Percentiles rank a stretch among this genome's conserved stretches.
phyloP scores from a whole-genome alignment of 2,888 invertebrate genomes.

The Nemurella pictetii region DNA sequence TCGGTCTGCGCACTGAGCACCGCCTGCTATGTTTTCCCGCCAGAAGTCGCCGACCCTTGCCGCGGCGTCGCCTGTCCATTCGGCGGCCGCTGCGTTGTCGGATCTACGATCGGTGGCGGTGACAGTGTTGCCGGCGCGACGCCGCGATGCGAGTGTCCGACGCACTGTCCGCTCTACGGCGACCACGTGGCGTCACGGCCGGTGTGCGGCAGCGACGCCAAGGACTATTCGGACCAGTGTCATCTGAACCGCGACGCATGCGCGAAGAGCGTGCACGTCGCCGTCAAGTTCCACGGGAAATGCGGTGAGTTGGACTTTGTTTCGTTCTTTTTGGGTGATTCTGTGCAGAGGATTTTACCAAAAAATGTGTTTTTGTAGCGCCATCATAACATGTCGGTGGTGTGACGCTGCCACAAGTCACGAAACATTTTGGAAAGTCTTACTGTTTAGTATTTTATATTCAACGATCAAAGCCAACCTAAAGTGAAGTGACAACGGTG shows the following conservation, averaged over 20 bases:
- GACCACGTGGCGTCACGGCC: constrained; percentile 79
- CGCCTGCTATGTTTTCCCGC: constrained; percentile 58
- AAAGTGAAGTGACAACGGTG: too few relatives aligned
- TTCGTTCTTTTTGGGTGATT: too few relatives aligned
- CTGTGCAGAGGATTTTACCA: too few relatives aligned
- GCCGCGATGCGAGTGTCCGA: constrained; percentile 76
- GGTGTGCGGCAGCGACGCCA: constrained; percentile 81
- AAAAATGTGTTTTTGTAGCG: too few relatives aligned
- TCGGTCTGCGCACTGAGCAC: constrained; percentile 30
- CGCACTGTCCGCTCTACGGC: constrained; percentile 67
- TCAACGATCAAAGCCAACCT: too few relatives aligned
- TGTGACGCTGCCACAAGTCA: too few relatives aligned
- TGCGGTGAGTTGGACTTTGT: constrained; percentile 81
- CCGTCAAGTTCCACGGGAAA: constrained; percentile 80
- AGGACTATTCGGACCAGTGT: constrained; percentile 84
- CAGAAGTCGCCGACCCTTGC: constrained; percentile 75
- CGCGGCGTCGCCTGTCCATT: constrained; percentile 66
- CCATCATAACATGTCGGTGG: too few relatives aligned
- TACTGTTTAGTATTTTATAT: too few relatives aligned
- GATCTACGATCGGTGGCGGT: too few relatives aligned
- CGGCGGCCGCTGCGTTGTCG: constrained; percentile 68
- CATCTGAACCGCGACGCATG: constrained; percentile 81
- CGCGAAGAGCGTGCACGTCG: constrained; percentile 70
- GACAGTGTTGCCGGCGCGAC: constrained; percentile 68
- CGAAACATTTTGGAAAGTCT: too few relatives aligned